Conservation (phyloP, 2,113 vertebrate species). For the Microcebus griseorufus region DNA sequence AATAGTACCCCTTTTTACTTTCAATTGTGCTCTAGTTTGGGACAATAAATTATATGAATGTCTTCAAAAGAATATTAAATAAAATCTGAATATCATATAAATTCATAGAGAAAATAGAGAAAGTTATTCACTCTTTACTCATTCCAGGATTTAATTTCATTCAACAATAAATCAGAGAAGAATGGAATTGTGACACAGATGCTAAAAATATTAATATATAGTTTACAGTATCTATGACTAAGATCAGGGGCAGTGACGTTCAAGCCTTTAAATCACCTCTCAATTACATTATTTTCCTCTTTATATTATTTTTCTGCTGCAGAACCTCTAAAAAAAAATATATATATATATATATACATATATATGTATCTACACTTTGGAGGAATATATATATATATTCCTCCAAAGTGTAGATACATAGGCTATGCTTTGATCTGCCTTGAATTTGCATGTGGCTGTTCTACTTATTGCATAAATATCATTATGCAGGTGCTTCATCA, state of each 20-base stretch:
- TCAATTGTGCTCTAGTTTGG: neutral
- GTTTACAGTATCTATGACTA: neutral
- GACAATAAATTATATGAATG: neutral
- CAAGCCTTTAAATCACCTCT: neutral
- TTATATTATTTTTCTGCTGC: neutral
- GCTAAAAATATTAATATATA: neutral
- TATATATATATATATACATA: too few relatives aligned
- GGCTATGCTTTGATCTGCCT: constrained; percentile 31
- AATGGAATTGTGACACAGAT: neutral
- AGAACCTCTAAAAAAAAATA: neutral
- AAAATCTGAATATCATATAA: neutral
- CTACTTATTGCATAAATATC: constrained; percentile 57
- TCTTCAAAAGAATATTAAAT: neutral
- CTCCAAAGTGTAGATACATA: neutral
- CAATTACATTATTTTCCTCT: neutral
- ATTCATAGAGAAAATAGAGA: neutral
- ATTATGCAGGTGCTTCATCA: constrained; percentile 55
- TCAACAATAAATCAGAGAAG: neutral
- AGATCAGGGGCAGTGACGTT: neutral
- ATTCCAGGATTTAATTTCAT: constrained; percentile 3
- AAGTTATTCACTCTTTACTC: neutral
- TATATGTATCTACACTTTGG: too few relatives aligned
- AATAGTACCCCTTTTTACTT: neutral
- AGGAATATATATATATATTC: neutral
- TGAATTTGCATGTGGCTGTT: constrained; percentile 60